A percentile compares a stretch with the other conserved stretches of the same genome.
phyloP scores from a whole-genome alignment of 2,888 invertebrate species.

The Limnephilus marmoratus region DNA sequence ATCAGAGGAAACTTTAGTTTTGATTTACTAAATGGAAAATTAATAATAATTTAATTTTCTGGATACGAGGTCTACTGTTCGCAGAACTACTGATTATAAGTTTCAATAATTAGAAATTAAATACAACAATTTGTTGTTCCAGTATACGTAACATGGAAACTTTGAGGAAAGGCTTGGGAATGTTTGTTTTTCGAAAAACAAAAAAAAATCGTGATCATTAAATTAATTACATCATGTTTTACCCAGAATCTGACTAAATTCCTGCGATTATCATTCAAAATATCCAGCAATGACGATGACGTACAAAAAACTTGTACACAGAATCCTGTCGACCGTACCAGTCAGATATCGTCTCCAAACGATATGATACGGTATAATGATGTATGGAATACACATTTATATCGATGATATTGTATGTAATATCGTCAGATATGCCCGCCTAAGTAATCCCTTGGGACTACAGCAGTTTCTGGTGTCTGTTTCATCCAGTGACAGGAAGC shows the following conservation, averaged over 20 bases:
- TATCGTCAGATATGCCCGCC: not conserved
- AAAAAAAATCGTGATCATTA: not conserved
- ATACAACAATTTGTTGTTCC: too few species aligned
- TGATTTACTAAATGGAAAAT: too few species aligned
- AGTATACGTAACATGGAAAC: too few species aligned
- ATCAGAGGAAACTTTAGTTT: too few species aligned
- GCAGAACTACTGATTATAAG: too few species aligned
- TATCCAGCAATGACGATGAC: not conserved
- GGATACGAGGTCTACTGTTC: too few species aligned
- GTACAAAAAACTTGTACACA: not conserved
- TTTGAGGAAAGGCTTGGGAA: not conserved
- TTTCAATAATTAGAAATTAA: too few species aligned
- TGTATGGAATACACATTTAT: not conserved
- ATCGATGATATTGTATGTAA: not conserved
- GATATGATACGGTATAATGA: not conserved
- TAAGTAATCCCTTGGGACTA: not conserved
- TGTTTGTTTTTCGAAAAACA: not conserved
- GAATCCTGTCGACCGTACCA: slow-evolving; percentile 30
- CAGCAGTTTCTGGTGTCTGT: slow-evolving; percentile 24
- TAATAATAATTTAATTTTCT: too few species aligned
- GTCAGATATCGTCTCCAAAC: slow-evolving; percentile 35
- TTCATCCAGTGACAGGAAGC: slow-evolving; percentile 20
- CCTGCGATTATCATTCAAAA: not conserved
- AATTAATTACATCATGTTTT: not conserved
- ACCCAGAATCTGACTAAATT: not conserved